Evolutionary conservation across 2,797 vertebrate genomes (phyloP).

Genomic region (Pangasius macronema): DNA sequence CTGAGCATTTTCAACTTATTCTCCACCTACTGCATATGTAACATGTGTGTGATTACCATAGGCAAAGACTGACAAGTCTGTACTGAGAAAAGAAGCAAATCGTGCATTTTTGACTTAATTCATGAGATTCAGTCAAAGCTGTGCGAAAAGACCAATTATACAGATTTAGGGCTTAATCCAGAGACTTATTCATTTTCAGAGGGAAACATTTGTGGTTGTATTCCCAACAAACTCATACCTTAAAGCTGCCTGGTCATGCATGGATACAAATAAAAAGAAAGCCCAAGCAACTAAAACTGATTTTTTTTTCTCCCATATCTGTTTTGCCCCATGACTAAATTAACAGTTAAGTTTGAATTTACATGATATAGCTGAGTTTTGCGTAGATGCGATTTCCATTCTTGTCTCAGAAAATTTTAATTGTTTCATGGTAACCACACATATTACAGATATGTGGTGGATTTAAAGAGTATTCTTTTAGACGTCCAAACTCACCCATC

Average conservation of each 20-base stretch:
- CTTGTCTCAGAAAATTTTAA: not conserved
- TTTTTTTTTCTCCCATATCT: not conserved
- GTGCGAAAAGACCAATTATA: not conserved
- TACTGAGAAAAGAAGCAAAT: not conserved
- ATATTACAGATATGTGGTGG: not conserved
- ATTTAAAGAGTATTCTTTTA: not conserved
- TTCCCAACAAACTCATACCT: not conserved
- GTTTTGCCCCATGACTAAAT: not conserved
- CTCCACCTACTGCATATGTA: not conserved
- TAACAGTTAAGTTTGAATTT: not conserved
- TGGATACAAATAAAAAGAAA: not conserved
- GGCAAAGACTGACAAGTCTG: not conserved
- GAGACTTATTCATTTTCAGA: not conserved
- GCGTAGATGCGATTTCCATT: not conserved
- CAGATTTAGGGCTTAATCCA: not conserved
- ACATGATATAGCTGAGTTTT: not conserved
- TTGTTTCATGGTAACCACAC: not conserved
- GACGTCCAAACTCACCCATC: constrained; percentile 81
- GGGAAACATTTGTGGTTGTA: not conserved
- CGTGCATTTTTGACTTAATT: too few relatives aligned
- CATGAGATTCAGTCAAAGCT: not conserved
- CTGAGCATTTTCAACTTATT: not conserved
- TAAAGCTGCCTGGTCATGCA: not conserved
- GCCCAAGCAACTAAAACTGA: not conserved
- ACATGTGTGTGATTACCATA: not conserved